Evolutionary conservation across 2,113 vertebrate species (phyloP), one percentile per base, ranked within the genome.

Genomic region (Hiodon alosoides): DNA sequence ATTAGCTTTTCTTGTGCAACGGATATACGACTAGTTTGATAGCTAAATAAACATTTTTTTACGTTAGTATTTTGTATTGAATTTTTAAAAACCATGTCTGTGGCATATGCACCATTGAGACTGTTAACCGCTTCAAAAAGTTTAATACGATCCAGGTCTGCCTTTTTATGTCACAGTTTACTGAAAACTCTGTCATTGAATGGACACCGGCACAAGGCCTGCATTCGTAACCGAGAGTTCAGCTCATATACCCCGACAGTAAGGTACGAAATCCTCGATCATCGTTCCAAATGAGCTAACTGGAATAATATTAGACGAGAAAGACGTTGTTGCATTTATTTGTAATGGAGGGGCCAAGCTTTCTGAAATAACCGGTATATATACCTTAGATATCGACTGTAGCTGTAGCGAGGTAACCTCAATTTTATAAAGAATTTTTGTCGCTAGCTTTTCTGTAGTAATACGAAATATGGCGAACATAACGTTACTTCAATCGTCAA

Each of bases 261-360:
- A n/a, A 73, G 72, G 72, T 73, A 73, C 60, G 72, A 65, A 65
- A 53, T 59, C 5, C 0, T 48, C 57, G 70, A 10, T 59, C 70
- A 7, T 47, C 31, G 31, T 31, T 31, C 31, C 31, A 31, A 31
- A 31, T 31, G 31, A 11, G 57, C 11, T 9, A 59, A 14, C 7
- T 14, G 58, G 6, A 57, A 11, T 11, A 31, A 31, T 31, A 31
- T 31, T 11, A 16, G 3, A 16, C 7, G 14, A n/a, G 16, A 11
- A 6, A 11, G 1, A 8, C 55, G 6, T 57, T 57, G 55, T 6
- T 11, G 11, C 6, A 2, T 57, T 6, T 57, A 11, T 16, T 16
- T 7, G 3, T 2, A 16, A 16, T 64, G 7, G 17, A 31, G 10
- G 59, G 51, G 51, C 50, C 17, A 50, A 17, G 67, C n/a, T 7